Percentiles rank a stretch among this genome's conserved stretches.
These are phyloP conservation scores for Rhipidura dahli DNA, from an alignment of 2,113 vertebrate genomes.

Conservation along the genomic window DNA sequence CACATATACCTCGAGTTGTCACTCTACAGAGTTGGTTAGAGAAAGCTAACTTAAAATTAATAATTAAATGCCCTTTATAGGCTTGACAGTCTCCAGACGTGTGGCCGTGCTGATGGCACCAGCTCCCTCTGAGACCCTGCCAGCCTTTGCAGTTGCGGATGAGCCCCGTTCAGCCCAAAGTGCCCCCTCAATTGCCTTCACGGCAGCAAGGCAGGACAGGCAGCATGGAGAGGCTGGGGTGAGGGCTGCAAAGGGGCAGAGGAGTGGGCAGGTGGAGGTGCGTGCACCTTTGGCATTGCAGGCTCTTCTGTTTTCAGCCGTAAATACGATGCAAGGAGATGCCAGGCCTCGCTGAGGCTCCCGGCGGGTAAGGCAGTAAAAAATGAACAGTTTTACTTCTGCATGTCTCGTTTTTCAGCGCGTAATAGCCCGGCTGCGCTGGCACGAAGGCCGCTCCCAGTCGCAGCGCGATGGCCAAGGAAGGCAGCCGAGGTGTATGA, in stretches of 20 bases:
- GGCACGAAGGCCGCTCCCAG: background rate
- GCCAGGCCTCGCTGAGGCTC: background rate
- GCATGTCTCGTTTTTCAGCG: background rate
- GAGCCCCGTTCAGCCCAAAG: background rate
- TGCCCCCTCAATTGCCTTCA: background rate
- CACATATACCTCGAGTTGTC: rapidly evolving
- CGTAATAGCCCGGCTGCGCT: rapidly evolving
- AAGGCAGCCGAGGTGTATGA: background rate
- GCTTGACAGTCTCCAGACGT: background rate
- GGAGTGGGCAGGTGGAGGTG: background rate
- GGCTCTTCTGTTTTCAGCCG: background rate
- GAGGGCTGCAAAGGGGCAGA: background rate
- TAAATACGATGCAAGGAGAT: background rate
- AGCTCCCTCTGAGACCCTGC: background rate
- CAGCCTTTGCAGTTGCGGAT: background rate
- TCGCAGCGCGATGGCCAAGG: rapidly evolving
- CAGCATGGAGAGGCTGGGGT: background rate
- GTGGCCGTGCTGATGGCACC: background rate
- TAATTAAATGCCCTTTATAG: background rate
- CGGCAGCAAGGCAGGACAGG: background rate
- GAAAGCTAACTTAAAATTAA: background rate
- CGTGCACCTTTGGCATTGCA: background rate
- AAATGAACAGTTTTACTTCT: background rate
- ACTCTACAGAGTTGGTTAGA: background rate
- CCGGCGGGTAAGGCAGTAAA: rapidly evolving